Evolutionary conservation across 2,888 invertebrate species (phyloP).

Genomic region (Adelognathus sp.): DNA sequence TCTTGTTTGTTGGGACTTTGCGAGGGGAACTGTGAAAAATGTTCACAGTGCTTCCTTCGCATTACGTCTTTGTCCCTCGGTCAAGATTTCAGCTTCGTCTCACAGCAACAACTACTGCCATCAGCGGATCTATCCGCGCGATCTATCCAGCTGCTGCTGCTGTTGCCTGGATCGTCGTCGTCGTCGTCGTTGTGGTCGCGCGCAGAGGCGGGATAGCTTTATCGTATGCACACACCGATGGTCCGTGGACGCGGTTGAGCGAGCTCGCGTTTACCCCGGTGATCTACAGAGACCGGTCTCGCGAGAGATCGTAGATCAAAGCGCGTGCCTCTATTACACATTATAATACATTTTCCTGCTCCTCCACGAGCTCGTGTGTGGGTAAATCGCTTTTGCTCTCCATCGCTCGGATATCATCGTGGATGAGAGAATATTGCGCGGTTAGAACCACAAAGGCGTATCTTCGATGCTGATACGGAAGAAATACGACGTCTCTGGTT

Average conservation of each 20-base stretch:
- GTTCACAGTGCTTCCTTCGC: background rate
- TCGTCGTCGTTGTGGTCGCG: no score
- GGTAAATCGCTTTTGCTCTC: conserved; percentile 21
- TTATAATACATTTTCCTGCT: conserved; percentile 65
- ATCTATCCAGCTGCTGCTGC: conserved; percentile 20
- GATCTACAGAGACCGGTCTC: conserved; percentile 62
- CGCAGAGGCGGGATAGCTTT: conserved; percentile 47
- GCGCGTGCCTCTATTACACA: conserved; percentile 64
- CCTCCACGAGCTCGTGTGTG: conserved; percentile 37
- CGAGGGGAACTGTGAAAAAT: no score
- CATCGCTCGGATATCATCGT: conserved; percentile 20
- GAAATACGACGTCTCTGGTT: background rate
- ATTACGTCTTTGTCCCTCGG: conserved; percentile 37
- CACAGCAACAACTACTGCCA: conserved; percentile 21
- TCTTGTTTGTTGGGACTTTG: no score
- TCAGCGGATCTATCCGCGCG: conserved; percentile 50
- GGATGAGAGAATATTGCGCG: background rate
- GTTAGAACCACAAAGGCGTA: no score
- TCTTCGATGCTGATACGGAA: background rate
- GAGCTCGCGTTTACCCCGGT: conserved; percentile 49
- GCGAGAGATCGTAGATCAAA: conserved; percentile 66
- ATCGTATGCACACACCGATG: conserved; percentile 47
- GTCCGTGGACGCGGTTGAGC: conserved; percentile 14
- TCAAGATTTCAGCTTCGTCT: conserved; percentile 30
- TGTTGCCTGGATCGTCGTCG: conserved; percentile 27